Conservation (phyloP, 2,888 invertebrate genomes). For the Tridacna gigas region DNA sequence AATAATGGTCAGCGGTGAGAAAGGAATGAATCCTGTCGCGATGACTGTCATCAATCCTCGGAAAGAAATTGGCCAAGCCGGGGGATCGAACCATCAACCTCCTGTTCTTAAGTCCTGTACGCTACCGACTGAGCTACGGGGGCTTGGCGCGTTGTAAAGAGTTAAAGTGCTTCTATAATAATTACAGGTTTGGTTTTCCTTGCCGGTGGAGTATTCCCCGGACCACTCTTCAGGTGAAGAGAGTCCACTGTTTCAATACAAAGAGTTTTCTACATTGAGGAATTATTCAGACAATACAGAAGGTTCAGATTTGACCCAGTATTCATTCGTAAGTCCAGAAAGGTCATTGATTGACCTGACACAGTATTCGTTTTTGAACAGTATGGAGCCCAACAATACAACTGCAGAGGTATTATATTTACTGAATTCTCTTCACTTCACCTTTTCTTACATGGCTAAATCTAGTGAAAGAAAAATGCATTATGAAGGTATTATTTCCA, state of each 20-base stretch:
- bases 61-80: no score
- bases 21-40: no score
- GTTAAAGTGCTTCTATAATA: no score
- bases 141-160: no score
- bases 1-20: no score
- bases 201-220: constrained; percentile 56
- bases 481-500: no score
- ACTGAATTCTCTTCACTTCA: background rate
- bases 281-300: constrained; percentile 30
- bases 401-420: constrained; percentile 11
- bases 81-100: no score
- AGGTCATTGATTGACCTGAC: background rate
- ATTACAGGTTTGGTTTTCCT: constrained; percentile 58
- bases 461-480: no score
- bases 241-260: constrained; percentile 34
- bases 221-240: constrained; percentile 39
- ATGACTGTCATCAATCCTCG: no score
- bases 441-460: no score
- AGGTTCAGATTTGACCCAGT: constrained; percentile 32
- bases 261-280: constrained; percentile 35
- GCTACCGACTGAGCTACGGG: no score
- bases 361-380: constrained; percentile 21
- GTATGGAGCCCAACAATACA: constrained; percentile 29
- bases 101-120: no score
- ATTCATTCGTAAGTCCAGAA: constrained; percentile 24